Evolutionary conservation across 2,113 vertebrate genomes (phyloP).

Genomic region (Scomber japonicus): DNA sequence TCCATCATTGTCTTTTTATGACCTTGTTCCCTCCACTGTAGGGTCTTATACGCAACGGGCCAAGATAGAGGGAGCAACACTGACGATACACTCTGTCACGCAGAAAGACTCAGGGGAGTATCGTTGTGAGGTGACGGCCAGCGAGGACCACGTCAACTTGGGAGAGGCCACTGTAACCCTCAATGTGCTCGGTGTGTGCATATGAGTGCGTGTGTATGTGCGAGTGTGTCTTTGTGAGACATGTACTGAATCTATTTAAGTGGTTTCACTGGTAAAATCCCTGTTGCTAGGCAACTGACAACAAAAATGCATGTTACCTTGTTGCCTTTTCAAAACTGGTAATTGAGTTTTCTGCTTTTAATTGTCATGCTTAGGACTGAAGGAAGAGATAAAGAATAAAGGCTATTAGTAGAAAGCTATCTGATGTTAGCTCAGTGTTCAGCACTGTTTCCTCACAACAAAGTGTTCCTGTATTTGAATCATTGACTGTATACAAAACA

Average conservation of each 20-base stretch:
- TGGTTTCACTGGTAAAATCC: not conserved
- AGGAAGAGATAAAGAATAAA: not conserved
- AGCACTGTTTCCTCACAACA: too few species aligned
- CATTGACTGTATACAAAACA: too few species aligned
- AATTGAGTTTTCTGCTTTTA: not conserved
- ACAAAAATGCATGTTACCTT: not conserved
- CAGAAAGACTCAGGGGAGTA: conserved; percentile 92
- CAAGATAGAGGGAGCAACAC: conserved; percentile 89
- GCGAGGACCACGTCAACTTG: conserved; percentile 85
- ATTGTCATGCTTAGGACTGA: not conserved
- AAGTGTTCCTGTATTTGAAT: too few species aligned
- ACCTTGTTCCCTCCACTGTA: conserved; percentile 50
- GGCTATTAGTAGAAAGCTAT: not conserved
- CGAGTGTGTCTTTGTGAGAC: not conserved
- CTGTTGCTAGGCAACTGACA: not conserved
- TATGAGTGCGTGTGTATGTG: not conserved
- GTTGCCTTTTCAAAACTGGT: not conserved
- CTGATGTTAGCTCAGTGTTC: conserved; percentile 1
- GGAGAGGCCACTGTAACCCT: conserved; percentile 89
- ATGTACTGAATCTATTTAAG: too few species aligned
- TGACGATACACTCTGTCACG: conserved; percentile 91
- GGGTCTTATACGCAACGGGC: conserved; percentile 88
- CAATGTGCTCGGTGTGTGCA: conserved; percentile 88
- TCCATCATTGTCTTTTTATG: not conserved
- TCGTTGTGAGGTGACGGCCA: conserved; percentile 93